Conservation (phyloP, 2,888 invertebrate species). For the Lottia scabra region DNA sequence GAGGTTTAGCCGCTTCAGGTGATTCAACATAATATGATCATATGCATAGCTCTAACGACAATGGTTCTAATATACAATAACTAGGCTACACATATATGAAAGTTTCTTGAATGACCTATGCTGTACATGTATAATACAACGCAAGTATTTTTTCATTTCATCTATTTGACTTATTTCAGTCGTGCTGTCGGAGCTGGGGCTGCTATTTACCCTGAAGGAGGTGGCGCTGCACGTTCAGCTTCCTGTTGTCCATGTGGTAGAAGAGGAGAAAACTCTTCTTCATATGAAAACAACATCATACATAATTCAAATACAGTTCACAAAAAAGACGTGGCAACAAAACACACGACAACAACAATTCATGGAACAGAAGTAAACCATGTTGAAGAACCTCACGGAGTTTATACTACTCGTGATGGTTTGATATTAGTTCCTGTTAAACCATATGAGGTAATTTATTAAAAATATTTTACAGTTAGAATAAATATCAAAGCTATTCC, state of each 20-base stretch:
- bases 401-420: not conserved
- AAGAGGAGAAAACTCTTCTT: not conserved
- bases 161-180: not conserved
- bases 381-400: not conserved
- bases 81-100: no score
- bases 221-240: not conserved
- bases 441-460: not conserved
- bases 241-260: not conserved
- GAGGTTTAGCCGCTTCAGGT: no score
- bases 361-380: not conserved
- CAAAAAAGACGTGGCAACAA: not conserved
- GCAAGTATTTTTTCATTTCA: not conserved
- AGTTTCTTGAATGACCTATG: no score
- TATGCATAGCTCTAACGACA: no score
- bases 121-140: no score
- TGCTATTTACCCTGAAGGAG: not conserved
- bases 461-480: no score
- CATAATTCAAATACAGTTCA: not conserved
- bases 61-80: no score
- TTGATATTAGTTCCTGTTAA: not conserved
- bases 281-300: not conserved
- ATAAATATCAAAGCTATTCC: no score
- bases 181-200: not conserved
- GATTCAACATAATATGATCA: no score
- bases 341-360: not conserved